Conservation (phyloP, 2,797 vertebrate species). For the Acanthiza pusilla region DNA sequence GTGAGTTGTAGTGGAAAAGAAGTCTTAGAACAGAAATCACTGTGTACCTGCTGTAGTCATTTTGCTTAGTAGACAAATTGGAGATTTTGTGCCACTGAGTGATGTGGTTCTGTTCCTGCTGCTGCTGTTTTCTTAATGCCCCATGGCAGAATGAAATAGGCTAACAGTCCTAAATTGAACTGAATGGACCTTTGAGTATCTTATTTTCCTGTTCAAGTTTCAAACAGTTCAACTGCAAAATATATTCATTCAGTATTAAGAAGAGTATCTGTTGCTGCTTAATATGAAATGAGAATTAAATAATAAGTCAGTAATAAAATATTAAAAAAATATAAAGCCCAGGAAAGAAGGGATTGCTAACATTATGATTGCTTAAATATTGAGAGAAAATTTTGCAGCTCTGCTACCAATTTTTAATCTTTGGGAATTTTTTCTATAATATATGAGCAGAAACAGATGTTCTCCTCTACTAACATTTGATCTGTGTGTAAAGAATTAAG, state of each 20-base stretch:
- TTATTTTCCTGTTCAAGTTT: background rate
- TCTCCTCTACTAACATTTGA: slow-evolving; percentile 12
- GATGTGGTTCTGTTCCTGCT: background rate
- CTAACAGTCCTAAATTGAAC: background rate
- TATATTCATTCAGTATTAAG: background rate
- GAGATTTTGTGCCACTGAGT: background rate
- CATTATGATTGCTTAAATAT: background rate
- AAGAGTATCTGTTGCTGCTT: background rate
- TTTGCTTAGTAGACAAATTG: background rate
- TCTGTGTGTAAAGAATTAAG: slow-evolving; percentile 14
- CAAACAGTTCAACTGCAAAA: background rate
- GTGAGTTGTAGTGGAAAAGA: rapidly evolving
- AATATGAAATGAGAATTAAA: background rate
- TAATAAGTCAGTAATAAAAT: background rate
- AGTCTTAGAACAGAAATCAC: background rate
- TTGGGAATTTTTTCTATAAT: background rate
- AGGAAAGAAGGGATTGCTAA: background rate
- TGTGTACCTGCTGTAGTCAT: background rate
- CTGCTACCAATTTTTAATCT: background rate
- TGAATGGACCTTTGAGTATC: background rate
- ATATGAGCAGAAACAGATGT: slow-evolving; percentile 34
- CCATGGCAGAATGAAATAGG: background rate
- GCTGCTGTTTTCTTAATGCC: background rate
- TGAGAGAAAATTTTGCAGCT: background rate
- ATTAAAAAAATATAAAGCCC: background rate